These are phyloP conservation scores for Coptodon rendalli DNA, from an alignment of 2,113 vertebrate species.

Conservation along the genomic window DNA sequence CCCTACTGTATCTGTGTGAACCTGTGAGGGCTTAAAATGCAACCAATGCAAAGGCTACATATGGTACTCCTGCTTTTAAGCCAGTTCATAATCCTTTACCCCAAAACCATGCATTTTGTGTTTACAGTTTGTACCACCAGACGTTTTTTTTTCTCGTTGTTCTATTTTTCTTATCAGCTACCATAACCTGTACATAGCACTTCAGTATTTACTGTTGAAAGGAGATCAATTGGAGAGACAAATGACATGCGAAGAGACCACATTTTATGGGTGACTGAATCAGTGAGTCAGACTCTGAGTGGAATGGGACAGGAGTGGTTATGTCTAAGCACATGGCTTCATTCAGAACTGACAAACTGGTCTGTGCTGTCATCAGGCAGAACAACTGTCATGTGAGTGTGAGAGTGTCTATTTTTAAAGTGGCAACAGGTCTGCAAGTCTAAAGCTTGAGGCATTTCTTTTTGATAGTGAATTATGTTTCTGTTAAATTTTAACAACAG, in stretches of 20 bases:
- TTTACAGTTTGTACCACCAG: neutral
- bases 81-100: neutral
- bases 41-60: neutral
- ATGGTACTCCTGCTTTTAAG: neutral
- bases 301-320: conserved; percentile 3
- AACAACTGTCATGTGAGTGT: conserved; percentile 22
- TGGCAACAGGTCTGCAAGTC: neutral
- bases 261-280: conserved; percentile 1
- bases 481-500: conserved; percentile 35
- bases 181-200: neutral
- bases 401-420: neutral
- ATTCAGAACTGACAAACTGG: conserved; percentile 36
- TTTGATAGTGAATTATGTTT: neutral
- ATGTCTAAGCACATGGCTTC: conserved; percentile 42
- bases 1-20: neutral
- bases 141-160: accelerated
- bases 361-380: conserved; percentile 32
- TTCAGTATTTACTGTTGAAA: neutral
- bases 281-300: conserved; percentile 20
- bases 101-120: neutral
- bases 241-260: neutral
- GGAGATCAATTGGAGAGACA: neutral
- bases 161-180: neutral
- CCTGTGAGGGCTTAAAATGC: neutral
- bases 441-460: neutral